Evolutionary conservation across 2,113 vertebrate species (phyloP), one percentile per base, ranked within the genome.

Genomic region (Choloepus hoffmanni): DNA sequence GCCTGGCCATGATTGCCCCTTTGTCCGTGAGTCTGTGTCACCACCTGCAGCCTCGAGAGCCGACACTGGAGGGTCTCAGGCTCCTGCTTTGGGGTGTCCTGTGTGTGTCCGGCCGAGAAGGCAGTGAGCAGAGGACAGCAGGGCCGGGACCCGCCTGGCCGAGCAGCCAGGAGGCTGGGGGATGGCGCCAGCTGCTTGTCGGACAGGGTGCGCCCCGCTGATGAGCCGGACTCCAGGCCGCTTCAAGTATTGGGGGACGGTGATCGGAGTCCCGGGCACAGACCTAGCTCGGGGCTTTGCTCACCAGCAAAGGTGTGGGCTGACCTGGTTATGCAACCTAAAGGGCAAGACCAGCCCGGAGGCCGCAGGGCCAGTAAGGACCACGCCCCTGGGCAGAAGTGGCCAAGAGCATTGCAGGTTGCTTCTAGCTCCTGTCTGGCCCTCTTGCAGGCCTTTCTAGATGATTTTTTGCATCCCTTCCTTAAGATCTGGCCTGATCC

Each of bases 281-380:
- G 78, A 81, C 55, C 7, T 26, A 16, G 78, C 53, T 60, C n/a
- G 12, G 53, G 13, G 23, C 36, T 28, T 18, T 43, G 55, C 16
- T 24, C 19, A 36, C 24, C 16, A 28, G 24, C 23, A 43, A 43
- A 16, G 14, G 24, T 43, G 23, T 18, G 14, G 62, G 62, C 45
- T 2, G 40, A 79, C 0, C n/a, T 0, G 16, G 26, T 33, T 21
- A 0, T 28, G 13, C 33, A 36, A 8, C 24, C 7, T 9, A 13
- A 23, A 21, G 40, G 72, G 72, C 19, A 40, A 73, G 12, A 9
- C 68, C 67, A n/a, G 67, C 33, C 33, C 16, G 3, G 68, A n/a
- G 68, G 9, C n/a, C 18, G n/a, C 23, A 0, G 10, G 60, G 62
- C 40, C 0, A 0, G 55, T 30, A 1, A 12, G 28, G 65, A 2